Evolutionary conservation across 2,888 invertebrate genomes (phyloP).

Genomic region (Dryobota labecula): DNA sequence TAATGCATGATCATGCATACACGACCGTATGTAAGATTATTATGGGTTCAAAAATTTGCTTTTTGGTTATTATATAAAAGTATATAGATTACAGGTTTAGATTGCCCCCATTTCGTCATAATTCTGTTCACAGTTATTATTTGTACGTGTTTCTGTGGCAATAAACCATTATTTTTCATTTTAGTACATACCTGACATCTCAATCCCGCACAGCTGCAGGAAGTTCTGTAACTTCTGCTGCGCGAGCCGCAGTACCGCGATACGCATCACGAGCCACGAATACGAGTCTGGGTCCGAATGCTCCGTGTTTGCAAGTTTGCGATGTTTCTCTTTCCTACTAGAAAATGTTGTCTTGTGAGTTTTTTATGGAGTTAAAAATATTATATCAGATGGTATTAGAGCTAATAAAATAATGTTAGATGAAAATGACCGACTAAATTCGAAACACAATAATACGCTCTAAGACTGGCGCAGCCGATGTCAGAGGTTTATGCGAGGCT

Average conservation of each 20-base stretch:
- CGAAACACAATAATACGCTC: no score
- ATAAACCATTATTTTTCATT: background rate
- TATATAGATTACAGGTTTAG: background rate
- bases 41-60: background rate
- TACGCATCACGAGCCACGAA: slow-evolving; percentile 98
- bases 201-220: slow-evolving; percentile 96
- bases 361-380: background rate
- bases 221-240: slow-evolving; percentile 96
- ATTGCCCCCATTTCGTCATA: background rate
- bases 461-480: no score
- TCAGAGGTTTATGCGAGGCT: no score
- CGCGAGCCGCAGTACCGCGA: slow-evolving; percentile 96
- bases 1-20: background rate
- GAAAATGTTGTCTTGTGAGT: background rate
- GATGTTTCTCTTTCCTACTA: slow-evolving; percentile 77
- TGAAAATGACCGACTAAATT: no score
- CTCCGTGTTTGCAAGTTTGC: slow-evolving; percentile 93
- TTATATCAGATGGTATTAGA: background rate
- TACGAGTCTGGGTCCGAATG: slow-evolving; percentile 98
- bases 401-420: background rate
- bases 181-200: slow-evolving; percentile 93
- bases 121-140: background rate
- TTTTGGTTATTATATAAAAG: background rate
- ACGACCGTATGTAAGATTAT: background rate
- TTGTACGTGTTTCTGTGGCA: background rate